Percentiles rank a stretch among this genome's conserved stretches.
Conservation (phyloP, 2,888 invertebrate genomes). For the Amiota minor region DNA sequence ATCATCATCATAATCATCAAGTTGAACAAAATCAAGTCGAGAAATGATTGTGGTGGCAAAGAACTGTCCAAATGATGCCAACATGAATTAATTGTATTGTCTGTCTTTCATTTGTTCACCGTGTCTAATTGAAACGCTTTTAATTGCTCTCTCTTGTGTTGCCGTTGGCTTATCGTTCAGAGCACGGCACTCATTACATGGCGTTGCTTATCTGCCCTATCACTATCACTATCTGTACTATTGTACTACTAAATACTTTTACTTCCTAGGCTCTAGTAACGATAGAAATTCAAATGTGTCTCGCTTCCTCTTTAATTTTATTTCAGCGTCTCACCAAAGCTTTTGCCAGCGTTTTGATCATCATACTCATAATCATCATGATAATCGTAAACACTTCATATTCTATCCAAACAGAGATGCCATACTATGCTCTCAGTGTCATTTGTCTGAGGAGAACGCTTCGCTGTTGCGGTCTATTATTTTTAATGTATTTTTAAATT, state of each 20-base stretch:
- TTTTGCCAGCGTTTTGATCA: neutral
- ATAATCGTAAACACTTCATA: constrained; percentile 40
- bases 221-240: too few species aligned
- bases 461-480: too few species aligned
- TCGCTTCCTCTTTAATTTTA: too few species aligned
- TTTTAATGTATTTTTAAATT: neutral
- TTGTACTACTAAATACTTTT: too few species aligned
- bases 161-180: constrained; percentile 37
- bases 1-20: constrained; percentile 16
- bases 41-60: constrained; percentile 14
- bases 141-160: constrained; percentile 30
- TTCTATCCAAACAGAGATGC: neutral
- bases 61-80: constrained; percentile 37
- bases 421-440: too few species aligned
- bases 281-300: too few species aligned
- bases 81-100: constrained; percentile 57
- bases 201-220: too few species aligned
- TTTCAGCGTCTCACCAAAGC: constrained; percentile 53
- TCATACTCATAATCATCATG: neutral
- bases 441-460: too few species aligned
- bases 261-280: too few species aligned
- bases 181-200: too few species aligned
- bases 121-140: neutral
- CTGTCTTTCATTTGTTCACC: constrained; percentile 29
- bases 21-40: constrained; percentile 18